Percentiles rank a stretch among this genome's conserved stretches.
Evolutionary conservation across 1,140 invertebrate genomes (phyloP).

Genomic region (Lucilia cuprina): DNA sequence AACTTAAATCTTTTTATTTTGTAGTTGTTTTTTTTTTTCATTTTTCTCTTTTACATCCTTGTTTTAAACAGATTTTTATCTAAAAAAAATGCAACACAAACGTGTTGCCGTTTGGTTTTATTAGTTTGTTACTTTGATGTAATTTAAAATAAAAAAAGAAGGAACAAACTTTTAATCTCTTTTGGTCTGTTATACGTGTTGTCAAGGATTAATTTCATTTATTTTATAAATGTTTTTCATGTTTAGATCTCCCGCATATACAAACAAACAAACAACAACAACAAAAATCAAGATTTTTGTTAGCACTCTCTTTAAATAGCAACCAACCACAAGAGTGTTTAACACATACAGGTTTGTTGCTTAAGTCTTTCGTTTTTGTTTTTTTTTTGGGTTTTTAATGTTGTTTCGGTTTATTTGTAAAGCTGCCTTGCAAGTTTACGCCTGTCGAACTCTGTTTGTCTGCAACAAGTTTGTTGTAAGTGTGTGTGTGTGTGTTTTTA

Average conservation of each 20-base stretch:
- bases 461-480: slow-evolving; percentile 40
- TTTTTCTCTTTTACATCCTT: background rate
- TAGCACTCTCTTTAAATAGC: no score
- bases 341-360: slow-evolving; percentile 35
- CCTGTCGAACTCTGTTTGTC: slow-evolving; percentile 41
- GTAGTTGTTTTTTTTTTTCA: no score
- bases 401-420: slow-evolving; percentile 35
- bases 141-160: background rate
- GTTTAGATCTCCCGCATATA: slow-evolving; percentile 30
- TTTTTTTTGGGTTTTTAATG: background rate
- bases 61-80: background rate
- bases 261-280: background rate
- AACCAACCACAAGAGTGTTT: background rate
- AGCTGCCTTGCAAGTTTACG: slow-evolving; percentile 54
- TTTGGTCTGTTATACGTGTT: slow-evolving; percentile 40
- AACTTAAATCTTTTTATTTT: no score
- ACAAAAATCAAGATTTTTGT: no score
- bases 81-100: no score
- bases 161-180: background rate
- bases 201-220: slow-evolving; percentile 63
- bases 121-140: slow-evolving; percentile 5
- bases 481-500: no score
- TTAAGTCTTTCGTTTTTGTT: slow-evolving; percentile 38
- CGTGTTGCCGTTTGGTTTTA: background rate
- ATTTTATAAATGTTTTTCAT: slow-evolving; percentile 43